These are phyloP conservation scores for Drosophila setosimentum DNA, from an alignment of 2,888 invertebrate genomes.

Conservation along the genomic window DNA sequence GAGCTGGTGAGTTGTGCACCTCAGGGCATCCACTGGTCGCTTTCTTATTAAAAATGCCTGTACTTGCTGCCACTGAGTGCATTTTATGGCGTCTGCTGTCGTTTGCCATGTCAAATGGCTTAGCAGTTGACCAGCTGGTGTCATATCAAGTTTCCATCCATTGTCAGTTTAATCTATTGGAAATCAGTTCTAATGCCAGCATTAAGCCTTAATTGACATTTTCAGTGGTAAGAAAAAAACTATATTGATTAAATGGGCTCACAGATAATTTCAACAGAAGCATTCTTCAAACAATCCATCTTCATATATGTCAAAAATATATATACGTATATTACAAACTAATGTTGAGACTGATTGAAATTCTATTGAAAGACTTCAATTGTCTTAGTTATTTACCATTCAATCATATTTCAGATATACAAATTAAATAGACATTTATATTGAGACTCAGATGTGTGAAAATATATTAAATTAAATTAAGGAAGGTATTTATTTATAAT, in stretches of 20 bases:
- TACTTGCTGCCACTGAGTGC: constrained; percentile 20
- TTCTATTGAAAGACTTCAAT: background rate
- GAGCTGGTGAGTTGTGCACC: background rate
- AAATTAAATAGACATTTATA: background rate
- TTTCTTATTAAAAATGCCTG: constrained; percentile 53
- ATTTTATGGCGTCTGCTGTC: constrained; percentile 20
- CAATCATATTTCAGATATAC: background rate
- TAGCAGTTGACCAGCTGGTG: constrained; percentile 19
- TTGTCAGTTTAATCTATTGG: constrained; percentile 9
- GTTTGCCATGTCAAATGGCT: constrained; percentile 24
- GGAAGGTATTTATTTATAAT: background rate
- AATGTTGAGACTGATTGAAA: background rate
- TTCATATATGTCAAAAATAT: background rate
- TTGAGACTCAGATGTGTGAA: background rate
- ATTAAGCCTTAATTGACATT: constrained; percentile 30
- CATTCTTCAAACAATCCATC: background rate
- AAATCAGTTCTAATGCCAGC: constrained; percentile 6
- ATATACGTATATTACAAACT: background rate
- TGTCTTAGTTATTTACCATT: background rate
- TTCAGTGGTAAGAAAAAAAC: background rate
- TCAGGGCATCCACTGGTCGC: constrained; percentile 5
- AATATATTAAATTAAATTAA: background rate
- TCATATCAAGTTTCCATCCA: constrained; percentile 8
- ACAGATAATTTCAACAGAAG: background rate
- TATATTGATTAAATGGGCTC: constrained; percentile 4